phyloP scores from a whole-genome alignment of 2,113 vertebrate species.

The Leiothrix lutea region DNA sequence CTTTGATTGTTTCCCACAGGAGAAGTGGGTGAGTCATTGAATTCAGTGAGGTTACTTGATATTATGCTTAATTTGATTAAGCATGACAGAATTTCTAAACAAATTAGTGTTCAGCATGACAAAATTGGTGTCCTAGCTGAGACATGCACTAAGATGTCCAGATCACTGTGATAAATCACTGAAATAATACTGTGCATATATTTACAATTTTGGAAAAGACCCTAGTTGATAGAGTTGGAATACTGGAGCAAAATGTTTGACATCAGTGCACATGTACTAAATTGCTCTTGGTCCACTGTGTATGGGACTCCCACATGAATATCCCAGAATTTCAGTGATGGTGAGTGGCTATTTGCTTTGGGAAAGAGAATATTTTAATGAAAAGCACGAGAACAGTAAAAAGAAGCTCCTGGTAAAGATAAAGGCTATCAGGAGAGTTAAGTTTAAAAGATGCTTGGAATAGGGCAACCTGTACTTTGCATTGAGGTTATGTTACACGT shows the following conservation, averaged over 20 bases:
- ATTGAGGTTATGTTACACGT: neutral
- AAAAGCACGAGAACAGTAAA: neutral
- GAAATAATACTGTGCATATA: neutral
- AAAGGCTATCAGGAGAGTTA: neutral
- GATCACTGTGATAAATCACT: neutral
- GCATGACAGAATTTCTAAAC: slow-evolving; percentile 11
- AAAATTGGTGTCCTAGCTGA: neutral
- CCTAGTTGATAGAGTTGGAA: neutral
- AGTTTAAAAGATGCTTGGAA: neutral
- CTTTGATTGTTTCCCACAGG: slow-evolving; percentile 15
- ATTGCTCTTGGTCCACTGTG: neutral
- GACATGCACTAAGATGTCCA: neutral
- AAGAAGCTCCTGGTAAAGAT: neutral
- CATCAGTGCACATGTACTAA: neutral
- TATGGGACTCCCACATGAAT: neutral
- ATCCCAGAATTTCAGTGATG: neutral
- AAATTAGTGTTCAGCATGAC: neutral
- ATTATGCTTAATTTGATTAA: slow-evolving; percentile 33
- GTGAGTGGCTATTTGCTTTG: neutral
- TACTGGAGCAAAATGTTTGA: neutral
- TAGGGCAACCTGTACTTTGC: neutral
- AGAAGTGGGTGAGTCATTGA: neutral
- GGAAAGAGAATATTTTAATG: neutral
- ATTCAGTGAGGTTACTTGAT: neutral
- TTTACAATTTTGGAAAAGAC: neutral